phyloP scores from a whole-genome alignment of 2,113 vertebrate genomes.

The Phocoena phocoena region DNA sequence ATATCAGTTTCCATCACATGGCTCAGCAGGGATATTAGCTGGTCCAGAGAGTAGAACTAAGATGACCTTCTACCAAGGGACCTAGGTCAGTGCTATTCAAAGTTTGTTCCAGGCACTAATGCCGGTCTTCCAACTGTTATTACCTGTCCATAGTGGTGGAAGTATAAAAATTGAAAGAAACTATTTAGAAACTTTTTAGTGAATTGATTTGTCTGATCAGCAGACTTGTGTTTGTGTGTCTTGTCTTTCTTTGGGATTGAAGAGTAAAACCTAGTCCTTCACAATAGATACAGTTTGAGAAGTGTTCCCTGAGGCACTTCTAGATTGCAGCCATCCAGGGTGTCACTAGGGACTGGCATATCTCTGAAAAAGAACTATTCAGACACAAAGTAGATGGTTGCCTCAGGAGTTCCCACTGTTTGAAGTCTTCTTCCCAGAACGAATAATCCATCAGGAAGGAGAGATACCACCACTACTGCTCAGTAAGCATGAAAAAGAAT shows the following conservation, averaged over 20 bases:
- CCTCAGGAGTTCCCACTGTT: rapidly evolving
- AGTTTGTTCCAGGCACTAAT: not conserved
- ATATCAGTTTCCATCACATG: not conserved
- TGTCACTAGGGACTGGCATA: not conserved
- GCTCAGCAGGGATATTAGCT: not conserved
- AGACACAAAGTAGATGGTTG: not conserved
- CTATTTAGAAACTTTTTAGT: not conserved
- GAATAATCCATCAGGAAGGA: not conserved
- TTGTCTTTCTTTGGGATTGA: not conserved
- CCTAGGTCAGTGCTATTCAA: not conserved
- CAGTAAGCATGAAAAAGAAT: not conserved
- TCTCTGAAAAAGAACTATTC: not conserved
- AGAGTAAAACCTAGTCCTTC: not conserved
- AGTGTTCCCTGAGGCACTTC: not conserved
- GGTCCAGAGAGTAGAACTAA: not conserved
- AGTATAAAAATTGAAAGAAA: not conserved
- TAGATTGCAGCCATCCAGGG: not conserved
- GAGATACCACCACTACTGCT: not conserved
- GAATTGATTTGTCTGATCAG: not conserved
- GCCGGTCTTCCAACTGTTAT: not conserved
- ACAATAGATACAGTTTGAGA: not conserved
- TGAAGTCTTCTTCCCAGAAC: not conserved
- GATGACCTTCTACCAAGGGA: not conserved
- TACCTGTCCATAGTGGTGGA: not conserved
- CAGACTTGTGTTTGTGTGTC: not conserved